Evolutionary conservation across 2,797 vertebrate genomes (phyloP), one percentile per base, ranked within the genome.

Genomic region (Anguilla marmorata): DNA sequence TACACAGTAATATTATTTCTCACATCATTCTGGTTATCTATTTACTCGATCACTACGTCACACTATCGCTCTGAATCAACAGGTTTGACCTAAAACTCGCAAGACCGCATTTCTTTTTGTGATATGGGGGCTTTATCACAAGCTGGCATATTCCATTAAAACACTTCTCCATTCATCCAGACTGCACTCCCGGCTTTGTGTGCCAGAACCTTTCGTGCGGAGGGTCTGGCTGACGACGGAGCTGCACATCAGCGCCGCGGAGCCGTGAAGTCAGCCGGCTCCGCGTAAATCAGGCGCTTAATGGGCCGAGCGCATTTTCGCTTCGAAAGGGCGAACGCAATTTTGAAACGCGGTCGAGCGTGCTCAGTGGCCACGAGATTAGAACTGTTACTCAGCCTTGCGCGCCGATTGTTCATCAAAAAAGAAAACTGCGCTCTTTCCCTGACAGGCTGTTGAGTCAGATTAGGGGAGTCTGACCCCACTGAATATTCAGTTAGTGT

Each of bases 241-340:
- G 37, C 37, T 41, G 37, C 37, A 41, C 37, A 0, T 41, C 24
- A n/a, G 63, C 63, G n/a, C 63, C 8, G 63, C 21, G 9, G 63
- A 24, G 16, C 16, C 21, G 37, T 86, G 89, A 88, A 86, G 90
- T 92, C 89, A 85, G 90, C 87, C 58, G 54, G 76, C 74, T 63
- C 80, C 21, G 54, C 89, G 90, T 94, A 91, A 92, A 94, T 95
- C 90, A 92, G 88, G 58, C 76, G 48, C 56, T 63, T 92, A 91
- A 93, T 91, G 88, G 72, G 80, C 87, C 85, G 58, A 74, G 37
- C 84, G 50, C 88, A 90, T 93, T 37, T 93, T 93, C 87, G 90
- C 41, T 63, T 6, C 9, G 50, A 74, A 58, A 72, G 24, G 14
- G 50, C 41, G n/a, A 50, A n/a, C 41, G 6, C 50, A 12, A 69